Evolutionary conservation across 1,140 invertebrate species (phyloP).

Genomic region (Zaprionus vittiger): DNA sequence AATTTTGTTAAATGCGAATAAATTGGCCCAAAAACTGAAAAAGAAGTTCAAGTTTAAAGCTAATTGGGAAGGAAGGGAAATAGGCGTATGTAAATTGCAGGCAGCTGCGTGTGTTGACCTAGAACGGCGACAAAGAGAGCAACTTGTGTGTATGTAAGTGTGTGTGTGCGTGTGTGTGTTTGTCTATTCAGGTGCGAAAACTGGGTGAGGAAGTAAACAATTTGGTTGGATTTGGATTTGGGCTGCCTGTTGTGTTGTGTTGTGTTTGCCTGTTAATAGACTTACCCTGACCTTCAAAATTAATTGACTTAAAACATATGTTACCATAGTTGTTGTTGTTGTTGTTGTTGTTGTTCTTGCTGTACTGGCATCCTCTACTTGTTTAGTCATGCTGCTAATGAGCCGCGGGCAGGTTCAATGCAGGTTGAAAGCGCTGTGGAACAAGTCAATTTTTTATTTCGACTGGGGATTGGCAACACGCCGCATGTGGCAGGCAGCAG

Average conservation of each 20-base stretch:
- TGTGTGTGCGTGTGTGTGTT: conserved; percentile 34
- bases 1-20: conserved; percentile 29
- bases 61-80: conserved; percentile 52
- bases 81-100: conserved; percentile 68
- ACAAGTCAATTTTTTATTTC: conserved; percentile 18
- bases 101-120: conserved; percentile 51
- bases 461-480: conserved; percentile 45
- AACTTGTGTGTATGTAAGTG: conserved; percentile 9
- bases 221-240: conserved; percentile 30
- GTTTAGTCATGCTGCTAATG: conserved; percentile 71
- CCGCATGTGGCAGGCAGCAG: conserved; percentile 20
- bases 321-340: background rate
- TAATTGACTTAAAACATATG: conserved; percentile 65
- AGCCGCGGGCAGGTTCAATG: conserved; percentile 64
- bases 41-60: conserved; percentile 74
- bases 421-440: conserved; percentile 41
- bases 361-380: conserved; percentile 52
- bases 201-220: conserved; percentile 72
- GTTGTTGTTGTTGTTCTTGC: conserved; percentile 5
- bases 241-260: conserved; percentile 5
- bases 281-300: conserved; percentile 70
- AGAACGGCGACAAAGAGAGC: conserved; percentile 54
- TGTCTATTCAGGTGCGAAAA: conserved; percentile 63
- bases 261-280: conserved; percentile 52
- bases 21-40: conserved; percentile 6